Base-by-base conservation (phyloP, 2,888 invertebrate genomes). In the Drosophila macrothrix region DNA sequence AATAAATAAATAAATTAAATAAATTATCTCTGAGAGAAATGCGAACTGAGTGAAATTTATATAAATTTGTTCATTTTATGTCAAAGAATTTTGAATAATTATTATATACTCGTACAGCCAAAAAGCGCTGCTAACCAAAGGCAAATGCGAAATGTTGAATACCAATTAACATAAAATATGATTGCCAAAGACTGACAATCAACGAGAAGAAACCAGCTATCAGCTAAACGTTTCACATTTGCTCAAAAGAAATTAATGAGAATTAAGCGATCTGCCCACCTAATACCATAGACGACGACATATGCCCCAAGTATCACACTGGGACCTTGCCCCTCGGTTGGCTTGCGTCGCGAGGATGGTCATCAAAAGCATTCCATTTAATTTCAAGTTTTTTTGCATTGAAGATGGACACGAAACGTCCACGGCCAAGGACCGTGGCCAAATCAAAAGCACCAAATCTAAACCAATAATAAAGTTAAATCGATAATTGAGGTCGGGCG, bases 401-500 rank as follows among this genome's bases (percentile, higher is more conserved):
- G 67, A 28, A 54, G 49, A 67, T 68, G 52, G 67, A 50, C 65
- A 62, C 64, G 63, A 65, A 53, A 56, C 41, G 53, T 37, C 39
- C 55, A 55, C 31, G 62, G 25, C 37, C 5, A 2, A 28, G n/a
- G 60, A 59, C 49, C 66, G 58, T 37, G 67, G 66, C 67, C 76
- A 78, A 68, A 88, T 73, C 76, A 75, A 84, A 88, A 74, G 82
- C 76, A 81, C 76, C 80, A 84, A 86, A 89, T 91, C 91, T 92
- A 92, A 93, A 92, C 93, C 92, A 93, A 93, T 93, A 93, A 93
- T 93, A 93, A 93, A 93, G 84, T 92, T 93, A 93, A 93, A 93
- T 93, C 92, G 93, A 93, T 93, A 93, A 93, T 93, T 93, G 93
- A 92, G 92, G 92, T 92, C 90, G 88, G 78, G 75, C 71, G 73